phyloP scores from a whole-genome alignment of 2,888 invertebrate species.

The Beris morrisii region DNA sequence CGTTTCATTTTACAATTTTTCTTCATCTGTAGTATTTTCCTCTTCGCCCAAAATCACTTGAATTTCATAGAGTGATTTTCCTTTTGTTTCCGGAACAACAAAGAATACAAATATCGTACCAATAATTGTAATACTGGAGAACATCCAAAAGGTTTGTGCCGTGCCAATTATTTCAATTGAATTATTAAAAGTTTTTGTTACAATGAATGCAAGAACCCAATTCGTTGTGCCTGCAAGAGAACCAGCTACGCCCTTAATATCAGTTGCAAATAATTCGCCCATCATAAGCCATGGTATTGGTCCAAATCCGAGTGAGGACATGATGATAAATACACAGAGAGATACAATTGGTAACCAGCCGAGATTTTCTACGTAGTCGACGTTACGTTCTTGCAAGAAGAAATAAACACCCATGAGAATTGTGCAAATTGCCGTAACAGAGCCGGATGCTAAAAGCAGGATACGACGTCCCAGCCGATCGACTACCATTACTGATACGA shows the following conservation, averaged over 20 bases:
- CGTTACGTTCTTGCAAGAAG: constrained; percentile 51
- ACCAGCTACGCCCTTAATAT: constrained; percentile 75
- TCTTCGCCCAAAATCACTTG: constrained; percentile 47
- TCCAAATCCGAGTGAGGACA: constrained; percentile 82
- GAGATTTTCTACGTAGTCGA: constrained; percentile 58
- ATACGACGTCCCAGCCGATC: constrained; percentile 80
- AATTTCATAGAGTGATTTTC: constrained; percentile 55
- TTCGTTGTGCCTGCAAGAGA: constrained; percentile 80
- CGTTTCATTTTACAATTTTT: constrained; percentile 18
- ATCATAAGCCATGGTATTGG: constrained; percentile 79
- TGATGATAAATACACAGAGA: constrained; percentile 74
- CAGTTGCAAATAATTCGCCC: constrained; percentile 78
- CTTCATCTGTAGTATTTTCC: constrained; percentile 7
- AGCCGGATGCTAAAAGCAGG: constrained; percentile 71
- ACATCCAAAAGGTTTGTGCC: constrained; percentile 74
- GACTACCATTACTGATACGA: constrained; percentile 73
- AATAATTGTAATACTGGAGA: constrained; percentile 66
- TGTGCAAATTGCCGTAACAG: constrained; percentile 70
- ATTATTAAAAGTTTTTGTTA: constrained; percentile 72
- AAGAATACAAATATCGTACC: constrained; percentile 71
- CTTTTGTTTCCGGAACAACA: constrained; percentile 62
- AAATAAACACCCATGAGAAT: constrained; percentile 75
- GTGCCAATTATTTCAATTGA: constrained; percentile 61
- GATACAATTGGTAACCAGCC: constrained; percentile 76
- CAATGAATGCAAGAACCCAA: constrained; percentile 78